Percentiles rank a stretch among this genome's conserved stretches.
Conservation (phyloP, 1,140 invertebrate genomes). For the Medauroidea extradentata region DNA sequence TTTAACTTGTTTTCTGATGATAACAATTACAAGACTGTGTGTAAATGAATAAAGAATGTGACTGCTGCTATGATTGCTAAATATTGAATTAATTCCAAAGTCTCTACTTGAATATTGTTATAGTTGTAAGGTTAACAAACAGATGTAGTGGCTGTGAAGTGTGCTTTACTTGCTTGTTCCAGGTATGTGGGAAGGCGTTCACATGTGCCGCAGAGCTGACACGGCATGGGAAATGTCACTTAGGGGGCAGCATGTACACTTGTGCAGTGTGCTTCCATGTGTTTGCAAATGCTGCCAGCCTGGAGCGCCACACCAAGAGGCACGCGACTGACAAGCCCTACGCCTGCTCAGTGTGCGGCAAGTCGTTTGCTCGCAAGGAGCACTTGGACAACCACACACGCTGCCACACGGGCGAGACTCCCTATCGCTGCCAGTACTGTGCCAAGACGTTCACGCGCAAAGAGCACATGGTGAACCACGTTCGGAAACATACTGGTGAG, state of each 20-base stretch:
- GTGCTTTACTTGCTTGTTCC: constrained; percentile 7
- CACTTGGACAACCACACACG: constrained; percentile 25
- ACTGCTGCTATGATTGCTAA: too few relatives aligned
- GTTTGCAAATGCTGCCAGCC: constrained; percentile 62
- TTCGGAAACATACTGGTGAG: constrained; percentile 54
- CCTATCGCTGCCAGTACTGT: constrained; percentile 58
- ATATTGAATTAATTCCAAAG: too few relatives aligned
- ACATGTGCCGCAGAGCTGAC: constrained; percentile 69
- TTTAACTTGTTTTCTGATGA: too few relatives aligned
- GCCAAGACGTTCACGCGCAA: constrained; percentile 83
- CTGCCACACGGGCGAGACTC: constrained; percentile 41
- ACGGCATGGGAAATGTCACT: constrained; percentile 73
- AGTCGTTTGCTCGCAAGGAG: constrained; percentile 26
- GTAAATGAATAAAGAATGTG: too few relatives aligned
- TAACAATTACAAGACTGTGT: too few relatives aligned
- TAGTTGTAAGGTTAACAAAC: too few relatives aligned
- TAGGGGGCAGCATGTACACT: constrained; percentile 69
- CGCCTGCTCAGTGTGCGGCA: constrained; percentile 58
- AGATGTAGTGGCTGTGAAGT: not conserved
- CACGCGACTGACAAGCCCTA: constrained; percentile 77
- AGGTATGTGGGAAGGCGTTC: constrained; percentile 74
- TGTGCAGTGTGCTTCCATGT: constrained; percentile 70
- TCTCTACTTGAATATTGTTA: too few relatives aligned
- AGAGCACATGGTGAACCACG: constrained; percentile 44
- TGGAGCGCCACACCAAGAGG: constrained; percentile 71